phyloP scores from a whole-genome alignment of 2,113 vertebrate species.

The Zosterops lateralis region DNA sequence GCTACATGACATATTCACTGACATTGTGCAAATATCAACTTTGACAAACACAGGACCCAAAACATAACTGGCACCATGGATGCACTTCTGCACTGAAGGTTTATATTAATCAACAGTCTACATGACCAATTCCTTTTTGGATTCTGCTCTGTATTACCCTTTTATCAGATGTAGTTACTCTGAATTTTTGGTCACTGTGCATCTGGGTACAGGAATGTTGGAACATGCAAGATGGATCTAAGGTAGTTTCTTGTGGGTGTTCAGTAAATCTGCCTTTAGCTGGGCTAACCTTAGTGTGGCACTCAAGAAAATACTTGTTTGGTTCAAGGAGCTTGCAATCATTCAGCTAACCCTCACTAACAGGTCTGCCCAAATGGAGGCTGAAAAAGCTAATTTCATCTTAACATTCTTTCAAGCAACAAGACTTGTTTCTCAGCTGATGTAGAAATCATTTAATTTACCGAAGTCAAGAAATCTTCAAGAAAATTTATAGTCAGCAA shows the following conservation, averaged over 20 bases:
- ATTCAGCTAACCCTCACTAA: neutral
- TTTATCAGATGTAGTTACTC: neutral
- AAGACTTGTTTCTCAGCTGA: neutral
- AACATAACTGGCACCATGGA: neutral
- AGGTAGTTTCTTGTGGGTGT: neutral
- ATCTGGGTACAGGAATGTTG: neutral
- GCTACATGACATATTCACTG: neutral
- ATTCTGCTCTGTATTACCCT: neutral
- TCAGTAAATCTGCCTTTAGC: neutral
- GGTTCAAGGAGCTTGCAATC: neutral
- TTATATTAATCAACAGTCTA: neutral
- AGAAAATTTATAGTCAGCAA: neutral
- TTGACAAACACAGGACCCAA: neutral
- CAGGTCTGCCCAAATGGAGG: neutral
- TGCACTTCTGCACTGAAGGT: neutral
- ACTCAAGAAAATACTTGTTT: neutral
- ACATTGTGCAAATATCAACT: neutral
- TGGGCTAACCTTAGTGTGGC: neutral
- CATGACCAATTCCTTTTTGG: accelerated
- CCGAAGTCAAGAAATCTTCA: neutral
- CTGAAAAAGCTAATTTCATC: neutral
- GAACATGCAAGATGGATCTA: neutral
- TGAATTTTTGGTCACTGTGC: neutral
- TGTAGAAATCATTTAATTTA: neutral
- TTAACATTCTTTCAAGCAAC: neutral